Evolutionary conservation across 2,888 invertebrate genomes (phyloP).

Genomic region (Isotomurus palustris): DNA sequence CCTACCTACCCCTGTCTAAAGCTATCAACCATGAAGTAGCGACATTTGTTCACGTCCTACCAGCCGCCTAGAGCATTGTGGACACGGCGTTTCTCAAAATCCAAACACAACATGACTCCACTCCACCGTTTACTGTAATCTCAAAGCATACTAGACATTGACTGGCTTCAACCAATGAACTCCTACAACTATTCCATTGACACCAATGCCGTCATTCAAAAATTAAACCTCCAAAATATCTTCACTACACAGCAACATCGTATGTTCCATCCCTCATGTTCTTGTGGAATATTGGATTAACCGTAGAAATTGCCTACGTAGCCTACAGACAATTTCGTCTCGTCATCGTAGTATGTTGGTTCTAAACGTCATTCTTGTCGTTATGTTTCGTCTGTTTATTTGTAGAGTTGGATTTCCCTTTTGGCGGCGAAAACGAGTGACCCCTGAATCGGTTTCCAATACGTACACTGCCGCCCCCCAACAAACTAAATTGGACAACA

Average conservation of each 20-base stretch:
- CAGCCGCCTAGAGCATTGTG: constrained; percentile 8
- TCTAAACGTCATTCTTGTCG: not conserved
- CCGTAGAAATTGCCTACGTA: not conserved
- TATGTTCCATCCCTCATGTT: not conserved
- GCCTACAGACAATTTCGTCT: constrained; percentile 4
- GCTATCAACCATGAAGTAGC: not conserved
- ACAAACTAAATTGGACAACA: no score
- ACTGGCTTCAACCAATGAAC: constrained; percentile 7
- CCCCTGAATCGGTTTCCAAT: no score
- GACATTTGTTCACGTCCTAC: not conserved
- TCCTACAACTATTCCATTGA: constrained; percentile 7
- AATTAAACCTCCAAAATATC: constrained; percentile 5
- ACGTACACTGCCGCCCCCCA: no score
- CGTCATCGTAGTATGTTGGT: not conserved
- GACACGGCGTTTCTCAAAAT: constrained; percentile 4
- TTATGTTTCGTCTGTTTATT: not conserved
- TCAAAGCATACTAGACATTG: constrained; percentile 9
- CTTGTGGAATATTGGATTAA: constrained; percentile 11
- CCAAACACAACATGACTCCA: constrained; percentile 7
- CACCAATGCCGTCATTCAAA: not conserved
- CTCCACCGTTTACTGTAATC: constrained; percentile 7
- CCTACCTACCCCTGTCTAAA: constrained; percentile 16
- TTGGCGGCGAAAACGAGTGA: no score
- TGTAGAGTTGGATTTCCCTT: not conserved
- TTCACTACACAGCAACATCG: not conserved